A percentile compares a stretch with the other conserved stretches of the same genome.
phyloP scores from a whole-genome alignment of 2,797 vertebrate genomes.

The Poecile montanus region DNA sequence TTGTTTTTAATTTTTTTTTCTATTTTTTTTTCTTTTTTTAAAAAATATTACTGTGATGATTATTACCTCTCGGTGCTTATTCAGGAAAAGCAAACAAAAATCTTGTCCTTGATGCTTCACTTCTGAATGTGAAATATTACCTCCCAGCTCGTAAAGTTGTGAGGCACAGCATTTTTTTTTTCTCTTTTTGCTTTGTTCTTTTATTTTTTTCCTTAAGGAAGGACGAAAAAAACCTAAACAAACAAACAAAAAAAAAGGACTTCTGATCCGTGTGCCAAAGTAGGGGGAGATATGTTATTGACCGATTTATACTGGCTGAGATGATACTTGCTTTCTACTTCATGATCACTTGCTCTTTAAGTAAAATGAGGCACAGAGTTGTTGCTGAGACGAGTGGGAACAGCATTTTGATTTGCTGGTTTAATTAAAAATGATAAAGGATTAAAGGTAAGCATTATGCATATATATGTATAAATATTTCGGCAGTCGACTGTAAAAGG shows the following conservation, averaged over 20 bases:
- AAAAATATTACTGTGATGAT: conserved; percentile 39
- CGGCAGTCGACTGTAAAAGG: conserved; percentile 71
- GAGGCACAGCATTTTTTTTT: conserved; percentile 50
- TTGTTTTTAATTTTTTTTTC: neutral
- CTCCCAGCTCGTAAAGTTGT: conserved; percentile 76
- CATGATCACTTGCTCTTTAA: conserved; percentile 82
- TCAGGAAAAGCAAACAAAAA: conserved; percentile 69
- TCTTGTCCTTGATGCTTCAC: conserved; percentile 71
- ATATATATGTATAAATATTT: conserved; percentile 75
- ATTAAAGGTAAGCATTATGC: conserved; percentile 84
- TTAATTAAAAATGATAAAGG: conserved; percentile 84
- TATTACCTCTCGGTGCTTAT: conserved; percentile 72
- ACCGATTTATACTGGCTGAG: conserved; percentile 78
- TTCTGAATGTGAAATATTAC: conserved; percentile 79
- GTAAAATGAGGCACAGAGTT: conserved; percentile 83
- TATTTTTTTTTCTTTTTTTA: neutral
- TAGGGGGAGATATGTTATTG: conserved; percentile 78
- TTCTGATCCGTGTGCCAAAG: conserved; percentile 76
- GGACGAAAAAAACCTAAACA: conserved; percentile 48
- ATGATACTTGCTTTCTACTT: conserved; percentile 80
- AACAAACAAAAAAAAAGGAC: conserved; percentile 70
- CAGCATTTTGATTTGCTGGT: conserved; percentile 82
- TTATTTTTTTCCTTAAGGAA: conserved; percentile 57
- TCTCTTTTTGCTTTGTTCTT: neutral
- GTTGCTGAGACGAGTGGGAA: conserved; percentile 79